A percentile compares a stretch with the other conserved stretches of the same genome.
These are phyloP conservation scores for Yponomeuta malinellus DNA, from an alignment of 2,888 invertebrate genomes.

Conservation along the genomic window DNA sequence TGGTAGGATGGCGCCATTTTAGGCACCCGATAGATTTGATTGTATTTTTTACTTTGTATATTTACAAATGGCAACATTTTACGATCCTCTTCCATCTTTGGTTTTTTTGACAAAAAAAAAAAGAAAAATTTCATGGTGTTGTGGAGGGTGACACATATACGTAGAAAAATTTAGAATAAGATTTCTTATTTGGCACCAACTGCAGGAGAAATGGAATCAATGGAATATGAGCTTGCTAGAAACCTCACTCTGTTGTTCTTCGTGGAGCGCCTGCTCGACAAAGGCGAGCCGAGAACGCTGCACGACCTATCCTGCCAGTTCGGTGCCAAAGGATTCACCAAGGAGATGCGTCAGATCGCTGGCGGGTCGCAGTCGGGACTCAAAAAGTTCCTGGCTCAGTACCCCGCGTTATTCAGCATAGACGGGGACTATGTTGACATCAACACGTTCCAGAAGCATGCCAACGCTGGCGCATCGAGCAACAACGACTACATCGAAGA, in stretches of 20 bases:
- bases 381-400: constrained; percentile 96
- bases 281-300: constrained; percentile 95
- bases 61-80: not conserved
- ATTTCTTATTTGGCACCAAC: constrained; percentile 69
- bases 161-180: constrained; percentile 72
- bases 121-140: constrained; percentile 74
- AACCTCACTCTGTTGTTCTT: constrained; percentile 98
- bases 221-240: constrained; percentile 94
- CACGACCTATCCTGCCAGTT: constrained; percentile 99
- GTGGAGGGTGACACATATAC: constrained; percentile 72
- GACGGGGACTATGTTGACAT: constrained; percentile 94
- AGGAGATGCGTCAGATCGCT: constrained; percentile 97
- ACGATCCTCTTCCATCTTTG: constrained; percentile 38
- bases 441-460: constrained; percentile 83
- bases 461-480: constrained; percentile 76
- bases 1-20: not conserved
- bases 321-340: constrained; percentile 98
- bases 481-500: constrained; percentile 95
- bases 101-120: constrained; percentile 37
- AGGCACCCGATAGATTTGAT: not conserved
- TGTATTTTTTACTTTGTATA: not conserved
- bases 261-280: constrained; percentile 97
- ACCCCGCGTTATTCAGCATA: constrained; percentile 96
- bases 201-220: constrained; percentile 87
- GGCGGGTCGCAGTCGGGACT: constrained; percentile 97